Conservation (phyloP, 2,113 vertebrate species). For the Rhinopomastus cyanomelas region DNA sequence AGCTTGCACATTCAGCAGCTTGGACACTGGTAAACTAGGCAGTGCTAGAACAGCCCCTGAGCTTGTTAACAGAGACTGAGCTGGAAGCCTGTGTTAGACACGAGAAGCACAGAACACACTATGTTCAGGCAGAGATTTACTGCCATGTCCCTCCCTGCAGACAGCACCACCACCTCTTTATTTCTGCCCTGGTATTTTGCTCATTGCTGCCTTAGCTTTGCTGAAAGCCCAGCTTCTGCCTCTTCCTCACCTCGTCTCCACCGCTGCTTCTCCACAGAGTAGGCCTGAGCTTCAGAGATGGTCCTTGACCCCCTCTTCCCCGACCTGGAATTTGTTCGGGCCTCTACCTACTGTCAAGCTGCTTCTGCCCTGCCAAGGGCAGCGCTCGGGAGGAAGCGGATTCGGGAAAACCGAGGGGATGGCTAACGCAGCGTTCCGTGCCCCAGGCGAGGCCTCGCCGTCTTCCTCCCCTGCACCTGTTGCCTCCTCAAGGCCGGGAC, state of each 20-base stretch:
- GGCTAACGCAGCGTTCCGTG: background rate
- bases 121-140: background rate
- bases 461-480: background rate
- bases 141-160: accelerated
- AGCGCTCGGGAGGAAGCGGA: background rate
- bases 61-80: accelerated
- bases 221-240: background rate
- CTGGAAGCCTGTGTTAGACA: background rate
- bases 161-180: background rate
- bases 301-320: no score
- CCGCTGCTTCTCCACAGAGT: accelerated
- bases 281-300: accelerated
- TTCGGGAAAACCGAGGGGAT: background rate
- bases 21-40: background rate
- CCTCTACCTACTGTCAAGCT: background rate
- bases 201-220: background rate
- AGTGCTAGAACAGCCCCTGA: background rate
- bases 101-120: accelerated
- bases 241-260: background rate
- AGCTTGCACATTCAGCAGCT: constrained; percentile 45
- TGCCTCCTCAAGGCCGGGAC: background rate
- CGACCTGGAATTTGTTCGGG: background rate
- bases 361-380: accelerated
- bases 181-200: background rate
- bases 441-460: background rate